Percentiles rank a stretch among this genome's conserved stretches.
These are phyloP conservation scores for Saturnia pavonia DNA, from an alignment of 2,888 invertebrate genomes.

Conservation along the genomic window DNA sequence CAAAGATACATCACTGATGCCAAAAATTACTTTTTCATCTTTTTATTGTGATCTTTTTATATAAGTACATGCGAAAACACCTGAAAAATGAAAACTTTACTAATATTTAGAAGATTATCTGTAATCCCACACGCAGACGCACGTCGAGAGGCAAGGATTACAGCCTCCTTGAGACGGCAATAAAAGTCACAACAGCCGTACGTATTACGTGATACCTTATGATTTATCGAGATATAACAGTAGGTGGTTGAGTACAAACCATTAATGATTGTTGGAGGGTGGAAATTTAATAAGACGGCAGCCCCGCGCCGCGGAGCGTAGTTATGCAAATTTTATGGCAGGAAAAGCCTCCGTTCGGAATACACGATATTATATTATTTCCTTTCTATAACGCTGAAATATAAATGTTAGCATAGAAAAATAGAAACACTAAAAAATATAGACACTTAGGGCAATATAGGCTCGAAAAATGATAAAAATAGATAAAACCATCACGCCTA, in stretches of 20 bases:
- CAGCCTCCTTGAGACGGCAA: constrained; percentile 64
- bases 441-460: too few species aligned
- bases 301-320: constrained; percentile 73
- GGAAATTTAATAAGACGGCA: constrained; percentile 79
- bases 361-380: constrained; percentile 42
- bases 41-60: neutral
- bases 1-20: neutral
- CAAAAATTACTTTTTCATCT: neutral
- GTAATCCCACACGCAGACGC: constrained; percentile 51
- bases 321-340: constrained; percentile 81
- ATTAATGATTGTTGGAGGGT: constrained; percentile 79
- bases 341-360: constrained; percentile 62
- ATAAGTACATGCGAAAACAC: neutral
- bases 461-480: neutral
- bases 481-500: neutral
- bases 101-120: constrained; percentile 68
- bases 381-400: constrained; percentile 18
- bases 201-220: constrained; percentile 51
- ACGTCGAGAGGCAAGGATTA: constrained; percentile 54
- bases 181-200: constrained; percentile 51
- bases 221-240: constrained; percentile 74
- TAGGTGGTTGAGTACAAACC: constrained; percentile 79
- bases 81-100: constrained; percentile 42
- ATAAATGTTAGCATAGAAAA: neutral
- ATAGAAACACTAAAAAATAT: neutral